Evolutionary conservation across 2,113 vertebrate species (phyloP), one percentile per base, ranked within the genome.

Genomic region (Rhadina sibilatrix): DNA sequence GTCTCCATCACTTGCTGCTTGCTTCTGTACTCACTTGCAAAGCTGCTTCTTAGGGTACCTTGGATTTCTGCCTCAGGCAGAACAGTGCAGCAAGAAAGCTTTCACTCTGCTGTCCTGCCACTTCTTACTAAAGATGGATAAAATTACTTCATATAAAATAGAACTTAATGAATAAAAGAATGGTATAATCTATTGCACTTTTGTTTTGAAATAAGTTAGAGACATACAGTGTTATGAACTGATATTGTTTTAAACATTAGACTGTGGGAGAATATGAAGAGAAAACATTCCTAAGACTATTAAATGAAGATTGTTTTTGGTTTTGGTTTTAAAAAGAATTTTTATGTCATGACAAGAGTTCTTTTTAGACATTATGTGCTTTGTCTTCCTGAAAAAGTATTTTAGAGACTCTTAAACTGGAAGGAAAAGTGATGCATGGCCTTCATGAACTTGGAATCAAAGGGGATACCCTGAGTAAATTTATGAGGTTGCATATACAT

Each of bases 381-480:
- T 96, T 92, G 23, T 96, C 87, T 95, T 68, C 69, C 80, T 79
- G 37, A 31, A 93, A 57, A 95, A 98, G 98, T 75, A 96, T 98
- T 90, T 95, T 98, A 79, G 98, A 98, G 91, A 98, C 98, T 83
- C 98, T 99, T 89, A 98, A 98, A 97, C 92, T 95, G 57, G 99
- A 99, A 96, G 99, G 98, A 71, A 98, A 97, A 97, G 90, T 98
- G 52, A 98, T 99, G 97, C 98, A 99, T 93, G 99, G 99, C 30
- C 99, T 99, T 96, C 98, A 97, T 95, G 99, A 98, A 85, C 98
- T 99, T 54, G 99, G 99, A 76, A 98, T 99, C 71, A 98, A 97
- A 94, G 98, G 97, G 83, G 98, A 98, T 59, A 92, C 97, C 81
- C 96, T 98, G 83, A 97, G 93, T 78, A 98, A 98, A 88, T 97